Base-by-base conservation (phyloP, 1,140 invertebrate species). In the Drosophila bipectinata region DNA sequence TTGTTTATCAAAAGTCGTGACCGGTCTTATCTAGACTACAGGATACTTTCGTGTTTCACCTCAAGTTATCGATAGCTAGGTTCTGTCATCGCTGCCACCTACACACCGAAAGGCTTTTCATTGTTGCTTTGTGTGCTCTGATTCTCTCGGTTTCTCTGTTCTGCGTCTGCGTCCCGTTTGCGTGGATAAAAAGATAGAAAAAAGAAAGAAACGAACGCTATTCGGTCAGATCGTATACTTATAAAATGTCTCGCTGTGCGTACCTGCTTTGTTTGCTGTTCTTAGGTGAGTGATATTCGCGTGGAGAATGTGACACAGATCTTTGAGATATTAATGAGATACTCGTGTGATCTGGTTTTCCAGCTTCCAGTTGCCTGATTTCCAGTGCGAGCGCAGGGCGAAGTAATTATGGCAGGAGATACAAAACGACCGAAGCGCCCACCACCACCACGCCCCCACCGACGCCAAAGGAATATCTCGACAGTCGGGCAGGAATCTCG, bases 401-500 rank as follows among this genome's bases (percentile, higher is more conserved):
- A 37, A 61, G 26, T 59, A 14, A 44, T 14, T 62, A 52, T 26
- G 45, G 64, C 15, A 52, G 49, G 44, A 55, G 57, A 18, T 74
- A 74, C 39, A 59, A 58, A 24, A 72, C 81, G 45, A 72, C 72
- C 32, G 68, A 72, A 6, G 51, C 81, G 24, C 54, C 78, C 39
- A 62, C 76, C 4, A 72, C 79, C 1, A 72, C 74, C n/a, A 52
- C 77, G 30, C 68, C 78, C 12, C 79, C 83, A 5, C 72, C 64
- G 53, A 91, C 88, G 26, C 71, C 84, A 21, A 90, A 92, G 77
- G 93, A 93, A 15, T 81, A 92, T 34, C 77, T 91, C 52, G 90
- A 90, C 39, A 84, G 78, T 28, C 80, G 78, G 18, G 71, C 90
- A 1, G 93, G 93, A 3, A 87, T 94, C 12, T 94, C 94, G 2